Evolutionary conservation across 1,140 invertebrate genomes (phyloP).

Genomic region (Halotydeus destructor): DNA sequence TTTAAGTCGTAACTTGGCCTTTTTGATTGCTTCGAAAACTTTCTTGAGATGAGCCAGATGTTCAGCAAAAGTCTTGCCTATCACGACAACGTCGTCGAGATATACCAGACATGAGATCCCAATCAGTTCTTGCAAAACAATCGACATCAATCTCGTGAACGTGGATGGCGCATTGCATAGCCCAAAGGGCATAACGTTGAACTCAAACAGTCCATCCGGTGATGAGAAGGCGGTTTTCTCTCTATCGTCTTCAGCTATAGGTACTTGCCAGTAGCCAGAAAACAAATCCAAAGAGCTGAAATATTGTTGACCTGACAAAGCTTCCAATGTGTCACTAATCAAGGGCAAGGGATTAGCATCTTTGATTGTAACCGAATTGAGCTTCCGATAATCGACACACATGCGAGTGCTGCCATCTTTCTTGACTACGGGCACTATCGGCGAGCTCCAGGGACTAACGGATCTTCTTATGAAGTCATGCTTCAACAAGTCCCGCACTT

Average conservation of each 20-base stretch:
- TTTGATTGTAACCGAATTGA: constrained; percentile 21
- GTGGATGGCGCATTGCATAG: constrained; percentile 15
- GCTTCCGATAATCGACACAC: constrained; percentile 20
- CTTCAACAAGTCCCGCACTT: constrained; percentile 18
- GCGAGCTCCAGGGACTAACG: constrained; percentile 23
- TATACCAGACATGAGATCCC: constrained; percentile 14
- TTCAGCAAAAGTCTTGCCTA: constrained; percentile 15
- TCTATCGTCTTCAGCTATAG: constrained; percentile 21
- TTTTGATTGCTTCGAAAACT: constrained; percentile 16
- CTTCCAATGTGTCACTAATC: constrained; percentile 12
- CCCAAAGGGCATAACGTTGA: constrained; percentile 17
- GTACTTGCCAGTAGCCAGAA: constrained; percentile 29
- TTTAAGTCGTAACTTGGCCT: constrained; percentile 11
- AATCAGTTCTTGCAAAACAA: constrained; percentile 9
- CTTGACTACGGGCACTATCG: constrained; percentile 20
- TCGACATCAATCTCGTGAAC: constrained; percentile 19
- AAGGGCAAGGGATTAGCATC: constrained; percentile 20
- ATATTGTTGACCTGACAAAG: background rate
- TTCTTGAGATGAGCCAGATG: constrained; percentile 14
- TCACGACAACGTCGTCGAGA: constrained; percentile 20
- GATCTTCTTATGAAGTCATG: constrained; percentile 21
- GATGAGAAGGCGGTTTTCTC: constrained; percentile 28
- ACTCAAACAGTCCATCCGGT: constrained; percentile 24
- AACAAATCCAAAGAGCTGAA: constrained; percentile 12
- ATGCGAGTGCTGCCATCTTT: constrained; percentile 18